phyloP scores from a whole-genome alignment of 1,140 invertebrate genomes.

The Trichonephila inaurata region DNA sequence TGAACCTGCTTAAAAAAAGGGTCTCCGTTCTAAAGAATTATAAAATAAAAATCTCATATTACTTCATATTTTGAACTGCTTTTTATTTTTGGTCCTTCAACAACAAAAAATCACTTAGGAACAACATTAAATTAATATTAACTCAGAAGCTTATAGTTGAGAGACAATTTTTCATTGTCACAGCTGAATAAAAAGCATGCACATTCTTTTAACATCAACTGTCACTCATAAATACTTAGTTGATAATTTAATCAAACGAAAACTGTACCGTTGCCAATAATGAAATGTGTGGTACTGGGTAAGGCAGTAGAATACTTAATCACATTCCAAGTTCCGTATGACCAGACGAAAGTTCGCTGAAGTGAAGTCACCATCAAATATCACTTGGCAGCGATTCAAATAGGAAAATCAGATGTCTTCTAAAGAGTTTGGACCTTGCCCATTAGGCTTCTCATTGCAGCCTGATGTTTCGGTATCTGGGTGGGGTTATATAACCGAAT shows the following conservation, averaged over 20 bases:
- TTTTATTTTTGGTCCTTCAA: too few species aligned
- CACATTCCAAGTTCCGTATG: neutral
- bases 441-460: too few species aligned
- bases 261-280: neutral
- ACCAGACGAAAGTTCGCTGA: neutral
- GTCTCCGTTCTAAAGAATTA: too few species aligned
- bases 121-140: too few species aligned
- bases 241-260: neutral
- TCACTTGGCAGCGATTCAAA: neutral
- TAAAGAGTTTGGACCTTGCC: neutral
- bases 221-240: neutral
- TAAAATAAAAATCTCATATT: too few species aligned
- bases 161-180: too few species aligned
- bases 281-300: neutral
- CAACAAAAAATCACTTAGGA: too few species aligned
- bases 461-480: neutral
- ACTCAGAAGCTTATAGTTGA: too few species aligned
- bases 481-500: neutral
- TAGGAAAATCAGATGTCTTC: neutral
- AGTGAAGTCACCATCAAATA: conserved; percentile 23
- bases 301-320: neutral
- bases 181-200: too few species aligned
- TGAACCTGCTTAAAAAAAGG: too few species aligned
- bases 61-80: too few species aligned
- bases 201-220: neutral